Evolutionary conservation across 2,113 vertebrate genomes (phyloP), one percentile per base, ranked within the genome.

Genomic region (Ceyx margarethae): DNA sequence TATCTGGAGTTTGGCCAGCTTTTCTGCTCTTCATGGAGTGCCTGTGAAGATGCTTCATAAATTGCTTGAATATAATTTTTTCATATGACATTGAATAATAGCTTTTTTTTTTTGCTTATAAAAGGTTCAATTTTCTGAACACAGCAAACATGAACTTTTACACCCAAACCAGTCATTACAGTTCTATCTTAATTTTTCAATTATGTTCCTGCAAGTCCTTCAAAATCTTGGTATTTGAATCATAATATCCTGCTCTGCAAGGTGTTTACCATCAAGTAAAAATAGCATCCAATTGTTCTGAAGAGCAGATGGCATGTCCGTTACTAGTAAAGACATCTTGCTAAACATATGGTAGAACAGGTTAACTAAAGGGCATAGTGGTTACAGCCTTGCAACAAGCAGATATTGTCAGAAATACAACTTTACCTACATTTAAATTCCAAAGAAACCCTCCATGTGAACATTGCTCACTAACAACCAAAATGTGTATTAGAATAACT

Each of bases 281-380:
- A 97, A 96, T 95, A 97, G 96, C 82, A 94, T 29, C 40, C 87
- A 90, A 91, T 96, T 93, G 80, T 82, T 96, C 94, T 81, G 67
- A 91, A 89, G 92, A 97, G 89, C 97, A 97, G 96, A 97, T 97
- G 96, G 97, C 88, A 91, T 10, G 92, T 96, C 88, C 97, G 89
- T 96, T 96, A 94, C 96, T 95, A 97, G 96, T 97, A 94, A 96
- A 97, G 94, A 97, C 87, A 94, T 95, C 95, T 96, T 97, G 82
- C 74, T 95, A 91, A 97, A 96, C 97, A 97, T 96, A 97, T 95
- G 97, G 97, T 50, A 92, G 87, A 94, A 91, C 94, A 97, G 95
- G 97, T 97, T 97, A 97, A 95, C 95, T 90, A 96, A 97, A 97
- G 96, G 94, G 93, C 95, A 95, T 82, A 93, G 54, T 93, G 81